phyloP scores from a whole-genome alignment of 1,140 invertebrate genomes.

The Radopholus similis region DNA sequence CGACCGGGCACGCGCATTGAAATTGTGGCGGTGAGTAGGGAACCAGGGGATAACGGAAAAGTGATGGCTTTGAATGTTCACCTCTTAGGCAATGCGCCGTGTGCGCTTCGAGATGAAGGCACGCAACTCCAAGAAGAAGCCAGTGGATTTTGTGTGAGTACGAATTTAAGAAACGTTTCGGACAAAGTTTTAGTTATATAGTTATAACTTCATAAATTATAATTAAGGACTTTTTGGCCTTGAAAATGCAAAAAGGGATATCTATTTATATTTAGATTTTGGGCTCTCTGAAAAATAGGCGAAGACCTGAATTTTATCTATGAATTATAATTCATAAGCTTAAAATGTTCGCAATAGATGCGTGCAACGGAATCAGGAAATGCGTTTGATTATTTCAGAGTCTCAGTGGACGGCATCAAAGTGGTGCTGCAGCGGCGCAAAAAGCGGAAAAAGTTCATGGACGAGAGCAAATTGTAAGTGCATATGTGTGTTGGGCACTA shows the following conservation, averaged over 20 bases:
- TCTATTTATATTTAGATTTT: no score
- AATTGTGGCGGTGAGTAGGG: conserved; percentile 93
- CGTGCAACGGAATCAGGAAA: no score
- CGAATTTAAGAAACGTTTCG: neutral
- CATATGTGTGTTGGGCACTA: neutral
- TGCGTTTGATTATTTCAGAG: conserved; percentile 63
- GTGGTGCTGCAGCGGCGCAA: conserved; percentile 79
- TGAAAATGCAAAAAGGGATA: neutral
- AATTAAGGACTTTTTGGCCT: neutral
- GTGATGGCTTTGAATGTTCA: no score
- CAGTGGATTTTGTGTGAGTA: conserved; percentile 73
- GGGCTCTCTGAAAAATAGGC: no score
- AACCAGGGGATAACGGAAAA: no score
- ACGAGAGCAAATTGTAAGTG: conserved; percentile 70
- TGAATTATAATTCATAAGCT: no score
- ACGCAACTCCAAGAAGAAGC: conserved; percentile 92
- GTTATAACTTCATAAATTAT: neutral
- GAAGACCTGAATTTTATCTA: no score
- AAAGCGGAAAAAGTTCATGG: conserved; percentile 63
- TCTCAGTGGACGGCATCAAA: conserved; percentile 88
- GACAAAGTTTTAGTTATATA: neutral
- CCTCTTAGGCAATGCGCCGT: conserved; percentile 94
- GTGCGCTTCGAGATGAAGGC: conserved; percentile 97
- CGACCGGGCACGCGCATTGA: conserved; percentile 88
- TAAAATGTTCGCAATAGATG: no score